Evolutionary conservation across 2,797 vertebrate genomes (phyloP), one percentile per base, ranked within the genome.

Genomic region (Todus mexicanus): DNA sequence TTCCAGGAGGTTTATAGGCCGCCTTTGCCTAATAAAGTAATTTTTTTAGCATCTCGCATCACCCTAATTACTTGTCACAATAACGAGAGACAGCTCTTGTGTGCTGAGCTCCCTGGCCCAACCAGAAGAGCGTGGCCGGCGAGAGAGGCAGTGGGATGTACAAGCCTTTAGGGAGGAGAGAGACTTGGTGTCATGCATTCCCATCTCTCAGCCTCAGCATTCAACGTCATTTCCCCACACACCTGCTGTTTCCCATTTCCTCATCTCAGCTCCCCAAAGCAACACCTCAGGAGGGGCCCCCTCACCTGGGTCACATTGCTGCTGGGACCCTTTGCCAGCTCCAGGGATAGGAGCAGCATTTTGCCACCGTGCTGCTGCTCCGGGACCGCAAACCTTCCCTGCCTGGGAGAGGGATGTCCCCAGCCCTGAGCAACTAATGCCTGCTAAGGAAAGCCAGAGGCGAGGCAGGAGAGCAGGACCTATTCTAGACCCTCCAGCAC

Each of bases 1-100:
- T 86, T 97, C 96, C 27, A 9, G 90, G 90, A 95, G 73, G 79
- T 94, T 97, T 96, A 94, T 16, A 83, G 89, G 93, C 94, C 51
- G 64, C 90, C 93, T 96, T 97, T 94, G 95, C 96, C 97, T 95
- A 97, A 96, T 97, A 97, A 97, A 97, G 96, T 90, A 79, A 96
- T 95, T 95, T 96, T 96, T 95, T 96, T 90, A 97, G 94, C 85
- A 57, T 95, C 94, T 97, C 93, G 23, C 95, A 50, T 97, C 93
- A 74, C 82, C 83, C 91, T 97, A 97, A 97, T 97, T 96, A 84
- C 96, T 97, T 96, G 96, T 97, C 97, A 97, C 86, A 94, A 50
- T 88, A 97, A 92, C 7, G 3, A 78, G 90, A 94, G 90, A 84
- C 87, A 82, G 88, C 92, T 95, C 89, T 91, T 2, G 0, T 4